phyloP scores from a whole-genome alignment of 2,888 invertebrate species.

The Graphium colonna region DNA sequence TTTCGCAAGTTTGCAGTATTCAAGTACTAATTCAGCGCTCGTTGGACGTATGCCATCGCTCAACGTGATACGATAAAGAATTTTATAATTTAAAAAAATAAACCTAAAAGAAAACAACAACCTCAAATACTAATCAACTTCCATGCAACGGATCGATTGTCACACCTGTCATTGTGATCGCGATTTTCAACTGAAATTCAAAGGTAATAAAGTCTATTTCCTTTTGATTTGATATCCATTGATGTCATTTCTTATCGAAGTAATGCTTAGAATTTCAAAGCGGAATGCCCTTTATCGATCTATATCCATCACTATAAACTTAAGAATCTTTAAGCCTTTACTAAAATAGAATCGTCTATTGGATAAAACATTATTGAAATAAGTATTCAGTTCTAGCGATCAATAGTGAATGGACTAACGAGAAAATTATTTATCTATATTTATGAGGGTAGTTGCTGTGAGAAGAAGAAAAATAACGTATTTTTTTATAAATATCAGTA shows the following conservation, averaged over 20 bases:
- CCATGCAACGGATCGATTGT: constrained; percentile 2
- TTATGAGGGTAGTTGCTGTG: too few species aligned
- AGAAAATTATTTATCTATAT: too few species aligned
- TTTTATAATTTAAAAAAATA: constrained; percentile 14
- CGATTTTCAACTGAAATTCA: not conserved
- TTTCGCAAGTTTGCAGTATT: constrained; percentile 49
- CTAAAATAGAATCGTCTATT: not conserved
- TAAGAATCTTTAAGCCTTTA: too few species aligned
- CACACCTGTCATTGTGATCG: constrained; percentile 12
- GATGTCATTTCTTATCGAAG: not conserved
- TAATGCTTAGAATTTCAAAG: not conserved
- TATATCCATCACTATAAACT: not conserved
- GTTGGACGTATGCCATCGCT: constrained; percentile 13
- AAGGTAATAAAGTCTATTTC: not conserved
- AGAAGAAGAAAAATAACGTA: too few species aligned
- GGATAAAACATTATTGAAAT: too few species aligned
- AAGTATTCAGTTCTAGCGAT: too few species aligned
- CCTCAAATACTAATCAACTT: constrained; percentile 18
- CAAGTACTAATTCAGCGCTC: constrained; percentile 41
- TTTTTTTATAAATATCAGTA: too few species aligned
- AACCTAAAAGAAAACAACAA: constrained; percentile 15
- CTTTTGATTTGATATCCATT: too few species aligned
- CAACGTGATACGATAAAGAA: constrained; percentile 22
- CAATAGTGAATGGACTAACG: too few species aligned
- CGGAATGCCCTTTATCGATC: not conserved